phyloP scores from a whole-genome alignment of 2,113 vertebrate species.

The Colius striatus region DNA sequence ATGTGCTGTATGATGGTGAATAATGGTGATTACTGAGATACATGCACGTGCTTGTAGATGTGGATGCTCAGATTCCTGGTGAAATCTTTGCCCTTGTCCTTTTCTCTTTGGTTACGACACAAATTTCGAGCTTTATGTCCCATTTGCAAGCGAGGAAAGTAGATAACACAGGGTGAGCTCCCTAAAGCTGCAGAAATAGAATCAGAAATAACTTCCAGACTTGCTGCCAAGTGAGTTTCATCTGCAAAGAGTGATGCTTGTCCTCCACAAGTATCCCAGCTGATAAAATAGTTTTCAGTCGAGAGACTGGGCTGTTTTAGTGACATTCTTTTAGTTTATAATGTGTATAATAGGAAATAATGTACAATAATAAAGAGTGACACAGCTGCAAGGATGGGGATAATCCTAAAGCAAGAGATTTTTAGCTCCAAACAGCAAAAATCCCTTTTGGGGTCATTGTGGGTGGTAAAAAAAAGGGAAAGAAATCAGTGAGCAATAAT shows the following conservation, averaged over 20 bases:
- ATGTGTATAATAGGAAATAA: background rate
- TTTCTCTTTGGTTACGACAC: rapidly evolving
- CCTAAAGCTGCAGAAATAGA: background rate
- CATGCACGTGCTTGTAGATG: rapidly evolving
- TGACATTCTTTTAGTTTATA: background rate
- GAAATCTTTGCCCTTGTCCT: background rate
- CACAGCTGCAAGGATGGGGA: background rate
- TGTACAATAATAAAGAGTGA: background rate
- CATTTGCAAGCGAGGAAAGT: rapidly evolving
- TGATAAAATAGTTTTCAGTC: background rate
- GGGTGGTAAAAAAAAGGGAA: too few relatives aligned
- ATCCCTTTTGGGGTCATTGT: background rate
- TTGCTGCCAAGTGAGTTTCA: background rate
- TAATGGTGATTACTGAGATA: rapidly evolving
- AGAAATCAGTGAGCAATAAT: background rate
- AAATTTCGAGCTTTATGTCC: background rate
- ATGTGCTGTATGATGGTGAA: rapidly evolving
- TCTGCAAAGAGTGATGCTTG: background rate
- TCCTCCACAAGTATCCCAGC: background rate
- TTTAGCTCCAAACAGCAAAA: background rate
- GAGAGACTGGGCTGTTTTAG: background rate
- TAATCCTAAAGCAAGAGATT: background rate
- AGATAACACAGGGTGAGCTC: rapidly evolving
- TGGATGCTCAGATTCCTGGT: background rate
- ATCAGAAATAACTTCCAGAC: background rate